phyloP scores from a whole-genome alignment of 2,888 invertebrate genomes.

The Scaptomyza reducta region DNA sequence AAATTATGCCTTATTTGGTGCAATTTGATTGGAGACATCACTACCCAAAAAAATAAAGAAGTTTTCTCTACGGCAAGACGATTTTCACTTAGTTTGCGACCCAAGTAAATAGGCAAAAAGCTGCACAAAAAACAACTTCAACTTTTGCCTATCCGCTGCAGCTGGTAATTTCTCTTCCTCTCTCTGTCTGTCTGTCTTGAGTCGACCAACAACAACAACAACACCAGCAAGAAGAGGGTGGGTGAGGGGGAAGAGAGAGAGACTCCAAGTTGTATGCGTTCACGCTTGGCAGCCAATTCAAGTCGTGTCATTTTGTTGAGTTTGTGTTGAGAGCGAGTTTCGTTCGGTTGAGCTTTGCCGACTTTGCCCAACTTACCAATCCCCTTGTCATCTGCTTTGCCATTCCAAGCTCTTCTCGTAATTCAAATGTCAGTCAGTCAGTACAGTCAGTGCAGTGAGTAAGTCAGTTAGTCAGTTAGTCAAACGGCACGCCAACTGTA shows the following conservation, averaged over 20 bases:
- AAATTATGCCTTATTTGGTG: constrained; percentile 67
- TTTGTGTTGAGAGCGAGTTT: constrained; percentile 72
- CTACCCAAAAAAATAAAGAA: not conserved
- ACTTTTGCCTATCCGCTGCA: constrained; percentile 22
- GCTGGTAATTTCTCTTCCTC: constrained; percentile 22
- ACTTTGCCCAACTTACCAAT: constrained; percentile 32
- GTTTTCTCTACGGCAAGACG: constrained; percentile 13
- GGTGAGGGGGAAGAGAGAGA: too few species aligned
- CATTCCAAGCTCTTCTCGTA: constrained; percentile 55
- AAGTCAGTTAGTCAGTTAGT: constrained; percentile 49
- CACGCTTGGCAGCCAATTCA: constrained; percentile 79
- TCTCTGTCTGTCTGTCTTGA: constrained; percentile 6
- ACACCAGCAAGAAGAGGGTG: not conserved
- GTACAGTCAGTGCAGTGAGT: constrained; percentile 69
- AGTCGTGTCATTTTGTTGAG: constrained; percentile 77
- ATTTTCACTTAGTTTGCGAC: constrained; percentile 31
- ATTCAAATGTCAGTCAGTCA: constrained; percentile 74
- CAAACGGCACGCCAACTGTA: constrained; percentile 53
- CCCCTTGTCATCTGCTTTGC: not conserved
- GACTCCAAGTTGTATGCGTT: constrained; percentile 72
- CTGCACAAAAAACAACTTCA: constrained; percentile 28
- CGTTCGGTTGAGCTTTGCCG: constrained; percentile 33
- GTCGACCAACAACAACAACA: constrained; percentile 41
- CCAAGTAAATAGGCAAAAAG: constrained; percentile 45
- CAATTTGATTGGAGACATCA: constrained; percentile 67